Evolutionary conservation across 2,113 vertebrate genomes (phyloP).

Genomic region (Dromas ardeola): DNA sequence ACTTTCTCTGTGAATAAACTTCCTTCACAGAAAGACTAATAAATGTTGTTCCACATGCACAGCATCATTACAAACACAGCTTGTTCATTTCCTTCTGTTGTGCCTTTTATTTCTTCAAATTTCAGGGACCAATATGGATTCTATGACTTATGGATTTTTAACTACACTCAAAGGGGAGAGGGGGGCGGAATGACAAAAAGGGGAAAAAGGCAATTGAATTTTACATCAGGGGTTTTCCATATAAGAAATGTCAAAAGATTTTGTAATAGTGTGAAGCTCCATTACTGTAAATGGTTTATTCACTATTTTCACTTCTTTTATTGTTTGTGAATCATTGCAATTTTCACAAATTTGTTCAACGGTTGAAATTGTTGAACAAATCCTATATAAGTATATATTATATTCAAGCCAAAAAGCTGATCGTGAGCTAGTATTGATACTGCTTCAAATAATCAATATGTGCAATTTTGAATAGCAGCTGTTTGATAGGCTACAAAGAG

Average conservation of each 20-base stretch:
- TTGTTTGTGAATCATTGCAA: background rate
- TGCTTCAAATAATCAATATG: background rate
- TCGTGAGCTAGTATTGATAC: background rate
- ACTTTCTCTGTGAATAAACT: background rate
- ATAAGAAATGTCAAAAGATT: background rate
- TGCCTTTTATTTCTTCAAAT: slow-evolving; percentile 15
- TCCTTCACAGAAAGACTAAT: background rate
- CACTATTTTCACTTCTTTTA: background rate
- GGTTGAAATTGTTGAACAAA: background rate
- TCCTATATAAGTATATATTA: background rate
- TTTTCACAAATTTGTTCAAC: background rate
- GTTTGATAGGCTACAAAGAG: background rate
- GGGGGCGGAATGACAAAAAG: background rate
- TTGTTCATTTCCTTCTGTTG: slow-evolving; percentile 5
- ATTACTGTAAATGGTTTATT: background rate
- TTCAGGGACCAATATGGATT: background rate
- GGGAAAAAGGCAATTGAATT: background rate
- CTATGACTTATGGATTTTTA: background rate
- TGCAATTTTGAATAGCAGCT: background rate
- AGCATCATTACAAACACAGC: background rate
- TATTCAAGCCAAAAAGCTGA: background rate
- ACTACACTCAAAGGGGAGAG: background rate
- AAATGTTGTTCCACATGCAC: background rate
- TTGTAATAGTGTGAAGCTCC: background rate
- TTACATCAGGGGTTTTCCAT: background rate